A percentile compares a stretch with the other conserved stretches of the same genome.
Conservation (phyloP, 2,113 vertebrate species). For the Hepsetus odoe region DNA sequence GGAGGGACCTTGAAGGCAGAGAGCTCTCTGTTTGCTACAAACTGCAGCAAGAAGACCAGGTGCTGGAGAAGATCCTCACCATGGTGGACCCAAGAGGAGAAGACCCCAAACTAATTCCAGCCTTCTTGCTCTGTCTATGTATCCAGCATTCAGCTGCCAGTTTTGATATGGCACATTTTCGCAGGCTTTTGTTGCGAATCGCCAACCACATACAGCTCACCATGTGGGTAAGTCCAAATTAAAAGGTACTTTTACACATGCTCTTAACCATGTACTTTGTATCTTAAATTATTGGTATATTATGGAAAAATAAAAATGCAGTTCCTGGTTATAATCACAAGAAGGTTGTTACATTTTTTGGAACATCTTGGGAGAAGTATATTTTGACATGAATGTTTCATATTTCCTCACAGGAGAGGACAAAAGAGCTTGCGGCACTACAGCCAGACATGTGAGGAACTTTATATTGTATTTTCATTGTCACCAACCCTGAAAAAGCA, state of each 20-base stretch:
- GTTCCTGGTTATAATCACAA: neutral
- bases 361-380: neutral
- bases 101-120: conserved; percentile 70
- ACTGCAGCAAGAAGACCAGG: conserved; percentile 68
- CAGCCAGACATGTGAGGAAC: conserved; percentile 76
- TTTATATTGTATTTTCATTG: conserved; percentile 21
- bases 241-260: neutral
- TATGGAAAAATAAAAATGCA: neutral
- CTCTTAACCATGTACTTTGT: no score
- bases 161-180: conserved; percentile 64
- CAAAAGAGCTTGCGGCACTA: conserved; percentile 74
- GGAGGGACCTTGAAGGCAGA: conserved; percentile 65
- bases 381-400: conserved; percentile 37
- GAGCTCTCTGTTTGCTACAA: conserved; percentile 67
- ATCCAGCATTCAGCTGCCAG: conserved; percentile 71
- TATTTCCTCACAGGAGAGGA: conserved; percentile 71
- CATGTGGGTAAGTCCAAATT: conserved; percentile 70
- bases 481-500: conserved; percentile 51
- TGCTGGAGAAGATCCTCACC: conserved; percentile 70
- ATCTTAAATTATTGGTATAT: neutral
- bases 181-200: conserved; percentile 71
- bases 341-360: neutral
- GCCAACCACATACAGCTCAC: conserved; percentile 73
- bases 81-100: conserved; percentile 58
- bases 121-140: conserved; percentile 77